Evolutionary conservation across 2,888 invertebrate genomes (phyloP), one percentile per base, ranked within the genome.

Genomic region (Orthosia incerta): DNA sequence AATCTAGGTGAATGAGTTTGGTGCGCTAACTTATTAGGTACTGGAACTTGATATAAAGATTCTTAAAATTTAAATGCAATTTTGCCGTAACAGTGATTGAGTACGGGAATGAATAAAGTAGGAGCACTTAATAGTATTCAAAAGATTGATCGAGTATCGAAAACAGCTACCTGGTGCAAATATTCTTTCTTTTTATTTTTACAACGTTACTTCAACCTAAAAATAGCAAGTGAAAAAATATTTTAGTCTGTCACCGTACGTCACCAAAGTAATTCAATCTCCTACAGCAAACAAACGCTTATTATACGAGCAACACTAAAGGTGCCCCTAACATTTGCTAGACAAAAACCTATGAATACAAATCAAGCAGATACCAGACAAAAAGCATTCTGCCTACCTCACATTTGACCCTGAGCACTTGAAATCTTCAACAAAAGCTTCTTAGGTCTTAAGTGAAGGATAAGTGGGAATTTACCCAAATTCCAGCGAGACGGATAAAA

Each of bases 381-480:
- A 71, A 74, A 82, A 81, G n/a, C 68, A 68, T 74, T 56, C 48
- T 77, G 23, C 45, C 70, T 65, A 60, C 61, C 64, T 66, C 61
- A 72, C 62, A 66, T 71, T 69, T 74, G 72, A 71, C 79, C 77
- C 20, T 77, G 64, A 76, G 57, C 62, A 64, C 73, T 75, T 55
- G 71, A 66, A 81, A 79, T 64, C 62, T 79, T 53, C 76, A 65
- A 74, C 78, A 67, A 81, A 79, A 81, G 81, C 76, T 74, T 77
- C 76, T 82, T 86, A 71, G 77, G 77, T 63, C 68, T 65, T 84
- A 76, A 83, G 80, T 66, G 66, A 64, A 59, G 79, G 86, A 82
- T 86, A 82, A 86, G 79, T 69, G 74, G 68, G 67, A 80, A 80
- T 78, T 80, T 84, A 76, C 59, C 72, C 57, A 86, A 84, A 84